Evolutionary conservation across 2,888 invertebrate genomes (phyloP).

Genomic region (Acronicta leporina): DNA sequence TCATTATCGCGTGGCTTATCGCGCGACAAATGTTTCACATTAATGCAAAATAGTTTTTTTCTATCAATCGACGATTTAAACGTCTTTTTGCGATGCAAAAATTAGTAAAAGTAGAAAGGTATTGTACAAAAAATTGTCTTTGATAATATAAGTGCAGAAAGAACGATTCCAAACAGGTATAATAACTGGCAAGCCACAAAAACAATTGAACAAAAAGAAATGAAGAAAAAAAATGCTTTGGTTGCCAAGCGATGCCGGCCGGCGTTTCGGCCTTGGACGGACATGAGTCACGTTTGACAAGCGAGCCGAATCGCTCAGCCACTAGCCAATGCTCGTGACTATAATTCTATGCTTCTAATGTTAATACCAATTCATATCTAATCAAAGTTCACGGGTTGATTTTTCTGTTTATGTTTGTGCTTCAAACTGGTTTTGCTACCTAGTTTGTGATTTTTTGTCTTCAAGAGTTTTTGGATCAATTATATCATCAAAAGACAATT

Average conservation of each 20-base stretch:
- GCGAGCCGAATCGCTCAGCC: constrained; percentile 64
- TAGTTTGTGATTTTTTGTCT: constrained; percentile 22
- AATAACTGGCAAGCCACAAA: constrained; percentile 68
- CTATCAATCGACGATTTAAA: constrained; percentile 25
- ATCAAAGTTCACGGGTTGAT: constrained; percentile 64
- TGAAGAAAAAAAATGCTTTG: constrained; percentile 63
- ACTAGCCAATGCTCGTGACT: constrained; percentile 62
- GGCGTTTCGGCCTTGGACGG: constrained; percentile 79
- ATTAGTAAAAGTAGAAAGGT: constrained; percentile 16
- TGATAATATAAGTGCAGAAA: constrained; percentile 41
- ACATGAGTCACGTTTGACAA: constrained; percentile 73
- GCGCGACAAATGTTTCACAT: constrained; percentile 38
- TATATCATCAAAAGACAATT: constrained; percentile 12
- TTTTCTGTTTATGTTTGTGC: constrained; percentile 50
- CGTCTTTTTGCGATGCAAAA: constrained; percentile 26
- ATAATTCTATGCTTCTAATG: constrained; percentile 57
- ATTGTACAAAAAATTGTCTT: constrained; percentile 23
- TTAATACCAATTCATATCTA: constrained; percentile 59
- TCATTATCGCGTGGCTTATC: constrained; percentile 43
- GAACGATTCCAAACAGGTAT: constrained; percentile 60
- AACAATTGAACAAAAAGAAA: constrained; percentile 73
- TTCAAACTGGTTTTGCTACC: constrained; percentile 39
- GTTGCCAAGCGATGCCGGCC: constrained; percentile 83
- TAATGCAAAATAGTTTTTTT: constrained; percentile 34
- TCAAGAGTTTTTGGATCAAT: constrained; percentile 18